A percentile compares a stretch with the other conserved stretches of the same genome.
Evolutionary conservation across 2,113 vertebrate species (phyloP).

Genomic region (Lycocorax pyrrhopterus): DNA sequence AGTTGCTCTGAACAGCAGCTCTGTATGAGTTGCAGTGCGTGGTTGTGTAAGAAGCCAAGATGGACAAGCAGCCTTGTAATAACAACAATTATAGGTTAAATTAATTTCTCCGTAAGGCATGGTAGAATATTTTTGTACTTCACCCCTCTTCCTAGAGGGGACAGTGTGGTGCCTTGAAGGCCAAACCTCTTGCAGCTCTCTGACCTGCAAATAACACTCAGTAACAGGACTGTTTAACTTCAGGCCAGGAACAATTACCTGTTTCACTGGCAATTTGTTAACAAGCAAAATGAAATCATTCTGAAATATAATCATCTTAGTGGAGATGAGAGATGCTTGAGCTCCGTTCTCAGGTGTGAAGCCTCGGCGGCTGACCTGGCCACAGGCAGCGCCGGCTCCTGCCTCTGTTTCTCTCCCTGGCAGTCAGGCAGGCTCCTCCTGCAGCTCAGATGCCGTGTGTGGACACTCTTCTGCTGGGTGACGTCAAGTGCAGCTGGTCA

Average conservation of each 20-base stretch:
- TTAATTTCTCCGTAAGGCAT: background rate
- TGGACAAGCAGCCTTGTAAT: background rate
- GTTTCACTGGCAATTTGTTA: background rate
- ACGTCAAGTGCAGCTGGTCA: constrained; percentile 13
- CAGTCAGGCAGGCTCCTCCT: rapidly evolving
- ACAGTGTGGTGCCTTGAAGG: constrained; percentile 41
- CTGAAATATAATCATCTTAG: background rate
- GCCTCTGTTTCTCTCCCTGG: rapidly evolving
- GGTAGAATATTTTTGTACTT: constrained; percentile 56
- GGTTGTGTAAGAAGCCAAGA: background rate
- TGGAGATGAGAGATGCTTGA: background rate
- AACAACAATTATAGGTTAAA: background rate
- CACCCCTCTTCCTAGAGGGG: constrained; percentile 36
- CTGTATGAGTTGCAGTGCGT: background rate
- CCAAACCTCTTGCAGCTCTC: background rate
- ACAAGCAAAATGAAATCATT: background rate
- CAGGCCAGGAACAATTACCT: background rate
- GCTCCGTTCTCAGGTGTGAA: rapidly evolving
- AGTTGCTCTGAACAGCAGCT: background rate
- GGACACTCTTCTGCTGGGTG: background rate
- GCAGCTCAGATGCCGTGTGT: background rate
- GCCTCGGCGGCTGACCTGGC: background rate
- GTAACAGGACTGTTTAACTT: background rate
- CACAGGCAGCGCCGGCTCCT: rapidly evolving
- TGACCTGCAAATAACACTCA: background rate